Percentiles rank a stretch among this genome's conserved stretches.
These are phyloP conservation scores for Menidia beryllina DNA, from an alignment of 2,113 vertebrate species.

Conservation along the genomic window DNA sequence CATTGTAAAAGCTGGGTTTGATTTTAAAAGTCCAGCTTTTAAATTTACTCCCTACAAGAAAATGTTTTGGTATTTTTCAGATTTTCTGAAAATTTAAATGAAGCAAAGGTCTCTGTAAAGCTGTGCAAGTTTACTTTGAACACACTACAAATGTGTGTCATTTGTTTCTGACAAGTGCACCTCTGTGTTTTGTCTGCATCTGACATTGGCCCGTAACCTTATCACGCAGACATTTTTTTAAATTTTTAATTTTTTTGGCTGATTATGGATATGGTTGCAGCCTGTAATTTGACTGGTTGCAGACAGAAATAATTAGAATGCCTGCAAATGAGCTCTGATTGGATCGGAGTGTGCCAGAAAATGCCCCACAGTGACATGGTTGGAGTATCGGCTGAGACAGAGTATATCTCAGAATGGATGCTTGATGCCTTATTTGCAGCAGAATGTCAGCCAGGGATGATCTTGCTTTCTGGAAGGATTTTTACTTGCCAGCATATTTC, in stretches of 20 bases:
- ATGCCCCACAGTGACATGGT: slow-evolving; percentile 17
- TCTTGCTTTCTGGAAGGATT: slow-evolving; percentile 38
- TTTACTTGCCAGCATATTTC: slow-evolving; percentile 36
- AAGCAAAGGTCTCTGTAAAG: too few species aligned
- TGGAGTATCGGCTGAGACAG: background rate
- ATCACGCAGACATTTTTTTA: slow-evolving; percentile 5
- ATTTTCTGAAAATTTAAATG: too few species aligned
- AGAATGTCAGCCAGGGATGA: slow-evolving; percentile 36
- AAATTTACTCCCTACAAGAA: too few species aligned
- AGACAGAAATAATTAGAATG: slow-evolving; percentile 43
- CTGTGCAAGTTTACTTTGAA: too few species aligned
- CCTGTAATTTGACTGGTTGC: slow-evolving; percentile 46
- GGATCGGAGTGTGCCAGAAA: slow-evolving; percentile 27
- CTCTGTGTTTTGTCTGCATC: background rate
- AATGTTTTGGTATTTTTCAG: too few species aligned
- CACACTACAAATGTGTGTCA: background rate
- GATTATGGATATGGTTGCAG: slow-evolving; percentile 29
- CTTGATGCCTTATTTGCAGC: slow-evolving; percentile 1
- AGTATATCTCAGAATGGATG: slow-evolving; percentile 7
- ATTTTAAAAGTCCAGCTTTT: too few species aligned
- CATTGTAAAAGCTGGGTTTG: too few species aligned
- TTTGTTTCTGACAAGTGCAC: background rate
- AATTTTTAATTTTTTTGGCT: slow-evolving; percentile 17
- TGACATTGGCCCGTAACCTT: background rate
- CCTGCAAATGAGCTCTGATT: slow-evolving; percentile 39